These are phyloP conservation scores for Microdon myrmicae DNA, from an alignment of 2,888 invertebrate genomes.

Conservation along the genomic window DNA sequence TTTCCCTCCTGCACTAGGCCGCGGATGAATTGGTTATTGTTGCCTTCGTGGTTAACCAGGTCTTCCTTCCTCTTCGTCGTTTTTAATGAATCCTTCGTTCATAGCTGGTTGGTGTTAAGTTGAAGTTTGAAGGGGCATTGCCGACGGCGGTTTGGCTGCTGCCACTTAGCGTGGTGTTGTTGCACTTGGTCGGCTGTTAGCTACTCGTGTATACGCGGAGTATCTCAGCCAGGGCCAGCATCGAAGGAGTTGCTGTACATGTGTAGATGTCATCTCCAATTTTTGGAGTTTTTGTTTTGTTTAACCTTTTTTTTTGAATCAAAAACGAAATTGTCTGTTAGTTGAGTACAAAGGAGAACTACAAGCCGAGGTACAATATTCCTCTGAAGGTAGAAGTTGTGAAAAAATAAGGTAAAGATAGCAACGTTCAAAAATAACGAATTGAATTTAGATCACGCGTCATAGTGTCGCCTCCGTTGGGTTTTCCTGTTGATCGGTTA, in stretches of 20 bases:
- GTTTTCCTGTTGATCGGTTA: constrained; percentile 47
- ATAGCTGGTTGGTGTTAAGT: constrained; percentile 50
- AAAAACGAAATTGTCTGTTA: constrained; percentile 42
- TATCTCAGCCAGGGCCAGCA: constrained; percentile 22
- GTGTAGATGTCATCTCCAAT: constrained; percentile 53
- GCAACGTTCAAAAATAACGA: constrained; percentile 42
- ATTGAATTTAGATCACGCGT: constrained; percentile 57
- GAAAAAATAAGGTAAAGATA: constrained; percentile 8
- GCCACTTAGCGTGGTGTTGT: constrained; percentile 48
- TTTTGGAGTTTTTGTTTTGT: too few relatives aligned
- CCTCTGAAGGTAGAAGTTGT: constrained; percentile 7
- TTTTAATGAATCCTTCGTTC: constrained; percentile 31
- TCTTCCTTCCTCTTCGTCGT: constrained; percentile 1
- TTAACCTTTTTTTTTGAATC: too few relatives aligned
- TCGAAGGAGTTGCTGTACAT: constrained; percentile 46
- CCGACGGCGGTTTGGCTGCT: constrained; percentile 42
- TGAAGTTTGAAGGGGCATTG: constrained; percentile 2
- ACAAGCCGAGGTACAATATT: too few relatives aligned
- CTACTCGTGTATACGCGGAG: constrained; percentile 49
- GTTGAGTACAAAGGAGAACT: too few relatives aligned
- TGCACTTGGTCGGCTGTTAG: constrained; percentile 45
- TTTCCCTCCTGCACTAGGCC: constrained; percentile 9
- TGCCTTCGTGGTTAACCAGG: constrained; percentile 23
- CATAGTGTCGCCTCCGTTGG: constrained; percentile 57
- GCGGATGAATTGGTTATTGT: constrained; percentile 19